Evolutionary conservation across 1,140 invertebrate genomes (phyloP).

Genomic region (Zelostemma sp.): DNA sequence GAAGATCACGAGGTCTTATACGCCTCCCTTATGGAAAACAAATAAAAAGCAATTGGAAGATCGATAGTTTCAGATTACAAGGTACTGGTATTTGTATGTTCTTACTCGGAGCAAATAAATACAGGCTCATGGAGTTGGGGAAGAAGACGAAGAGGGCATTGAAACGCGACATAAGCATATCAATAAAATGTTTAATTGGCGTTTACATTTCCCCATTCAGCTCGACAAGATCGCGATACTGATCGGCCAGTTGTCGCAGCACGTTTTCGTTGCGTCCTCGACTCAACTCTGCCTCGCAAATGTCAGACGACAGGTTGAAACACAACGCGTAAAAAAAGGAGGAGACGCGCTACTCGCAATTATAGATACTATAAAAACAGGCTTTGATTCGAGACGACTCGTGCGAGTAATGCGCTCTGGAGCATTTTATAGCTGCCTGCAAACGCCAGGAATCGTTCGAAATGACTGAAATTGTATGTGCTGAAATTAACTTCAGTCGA

Average conservation of each 20-base stretch:
- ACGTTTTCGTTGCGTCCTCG: slow-evolving; percentile 10
- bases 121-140: not conserved
- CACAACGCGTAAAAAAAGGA: slow-evolving; percentile 16
- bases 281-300: slow-evolving; percentile 15
- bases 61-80: not conserved
- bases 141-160: slow-evolving; percentile 33
- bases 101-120: not conserved
- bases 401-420: too few species aligned
- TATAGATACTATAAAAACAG: slow-evolving; percentile 8
- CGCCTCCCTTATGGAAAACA: not conserved
- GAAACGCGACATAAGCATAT: slow-evolving; percentile 64
- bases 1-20: not conserved
- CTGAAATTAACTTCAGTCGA: slow-evolving; percentile 2
- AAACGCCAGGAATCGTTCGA: slow-evolving; percentile 21
- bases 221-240: slow-evolving; percentile 62
- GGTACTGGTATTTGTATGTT: not conserved
- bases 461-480: slow-evolving; percentile 5
- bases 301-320: slow-evolving; percentile 18
- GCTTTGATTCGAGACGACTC: not conserved
- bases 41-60: not conserved
- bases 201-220: slow-evolving; percentile 65
- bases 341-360: slow-evolving; percentile 14
- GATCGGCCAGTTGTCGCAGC: slow-evolving; percentile 44
- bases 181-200: slow-evolving; percentile 68
- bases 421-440: slow-evolving; percentile 12